These are phyloP conservation scores for Ptychobarbus kaznakovi DNA, from an alignment of 2,797 vertebrate genomes.

Conservation along the genomic window DNA sequence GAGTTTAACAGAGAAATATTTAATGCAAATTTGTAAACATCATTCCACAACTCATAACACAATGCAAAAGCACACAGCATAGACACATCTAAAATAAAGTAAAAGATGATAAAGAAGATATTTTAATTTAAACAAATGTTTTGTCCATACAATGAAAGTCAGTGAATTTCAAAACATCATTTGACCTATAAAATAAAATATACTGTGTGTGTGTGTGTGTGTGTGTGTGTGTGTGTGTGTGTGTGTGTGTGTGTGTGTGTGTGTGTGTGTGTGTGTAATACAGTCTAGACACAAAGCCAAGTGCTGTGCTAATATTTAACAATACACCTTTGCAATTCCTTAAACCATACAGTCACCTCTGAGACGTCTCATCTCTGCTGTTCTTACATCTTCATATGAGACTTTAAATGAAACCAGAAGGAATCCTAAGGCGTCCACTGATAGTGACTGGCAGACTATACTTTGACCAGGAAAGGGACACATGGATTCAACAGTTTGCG, in stretches of 20 bases:
- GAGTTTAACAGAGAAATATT: neutral
- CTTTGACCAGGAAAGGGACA: slow-evolving; percentile 75
- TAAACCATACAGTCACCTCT: slow-evolving; percentile 41
- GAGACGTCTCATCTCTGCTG: neutral
- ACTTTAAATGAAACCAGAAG: slow-evolving; percentile 48
- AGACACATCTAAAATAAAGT: neutral
- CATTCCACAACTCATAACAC: neutral
- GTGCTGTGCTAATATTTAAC: slow-evolving; percentile 7
- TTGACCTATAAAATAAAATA: neutral
- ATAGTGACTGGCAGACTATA: slow-evolving; percentile 57
- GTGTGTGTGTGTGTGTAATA: neutral
- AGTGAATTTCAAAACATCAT: neutral
- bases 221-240: too few relatives aligned
- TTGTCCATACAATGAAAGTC: too few relatives aligned
- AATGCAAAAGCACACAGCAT: neutral
- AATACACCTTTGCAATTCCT: neutral
- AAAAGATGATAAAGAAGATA: neutral
- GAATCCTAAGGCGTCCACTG: slow-evolving; percentile 44
- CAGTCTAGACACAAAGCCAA: neutral
- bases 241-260: too few relatives aligned
- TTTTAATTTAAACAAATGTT: too few relatives aligned
- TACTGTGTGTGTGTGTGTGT: too few relatives aligned
- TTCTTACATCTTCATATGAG: slow-evolving; percentile 19
- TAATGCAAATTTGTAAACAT: neutral
- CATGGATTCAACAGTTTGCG: slow-evolving; percentile 76